A percentile compares a stretch with the other conserved stretches of the same genome.
phyloP scores from a whole-genome alignment of 2,888 invertebrate species.

The Drosophila kanekoi region DNA sequence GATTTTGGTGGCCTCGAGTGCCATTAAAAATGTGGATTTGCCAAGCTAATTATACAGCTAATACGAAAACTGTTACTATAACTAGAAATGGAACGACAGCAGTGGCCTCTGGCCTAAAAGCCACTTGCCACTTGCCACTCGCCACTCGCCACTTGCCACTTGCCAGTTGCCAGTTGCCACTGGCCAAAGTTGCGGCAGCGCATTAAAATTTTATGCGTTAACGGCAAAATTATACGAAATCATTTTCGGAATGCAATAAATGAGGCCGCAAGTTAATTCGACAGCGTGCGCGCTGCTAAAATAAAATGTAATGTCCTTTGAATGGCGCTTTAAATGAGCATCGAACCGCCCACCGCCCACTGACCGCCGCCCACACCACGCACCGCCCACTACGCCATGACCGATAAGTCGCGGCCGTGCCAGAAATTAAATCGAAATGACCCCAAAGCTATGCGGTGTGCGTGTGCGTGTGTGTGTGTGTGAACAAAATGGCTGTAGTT shows the following conservation, averaged over 20 bases:
- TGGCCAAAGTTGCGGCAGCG: slow-evolving; percentile 4
- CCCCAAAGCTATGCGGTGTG: slow-evolving; percentile 10
- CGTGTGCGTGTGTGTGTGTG: not conserved
- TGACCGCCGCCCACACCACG: not conserved
- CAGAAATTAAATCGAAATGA: slow-evolving; percentile 58
- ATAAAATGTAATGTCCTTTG: slow-evolving; percentile 54
- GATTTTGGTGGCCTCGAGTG: not conserved
- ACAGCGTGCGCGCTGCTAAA: slow-evolving; percentile 24
- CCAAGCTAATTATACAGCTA: slow-evolving; percentile 43
- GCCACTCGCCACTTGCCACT: not conserved
- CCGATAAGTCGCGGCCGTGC: slow-evolving; percentile 53
- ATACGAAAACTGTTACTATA: slow-evolving; percentile 12
- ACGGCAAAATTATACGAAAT: slow-evolving; percentile 63
- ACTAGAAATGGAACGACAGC: slow-evolving; percentile 16
- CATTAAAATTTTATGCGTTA: slow-evolving; percentile 57
- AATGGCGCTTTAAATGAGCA: slow-evolving; percentile 51
- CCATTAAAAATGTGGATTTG: slow-evolving; percentile 20
- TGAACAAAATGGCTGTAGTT: not conserved
- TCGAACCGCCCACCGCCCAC: not conserved
- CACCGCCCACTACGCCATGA: not conserved
- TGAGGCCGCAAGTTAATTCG: slow-evolving; percentile 64
- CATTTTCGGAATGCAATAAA: slow-evolving; percentile 62
- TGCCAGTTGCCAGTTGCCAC: slow-evolving; percentile 1
- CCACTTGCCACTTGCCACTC: not conserved
- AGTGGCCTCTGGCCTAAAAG: not conserved